Evolutionary conservation across 2,113 vertebrate genomes (phyloP).

Genomic region (Dasyprocta punctata): DNA sequence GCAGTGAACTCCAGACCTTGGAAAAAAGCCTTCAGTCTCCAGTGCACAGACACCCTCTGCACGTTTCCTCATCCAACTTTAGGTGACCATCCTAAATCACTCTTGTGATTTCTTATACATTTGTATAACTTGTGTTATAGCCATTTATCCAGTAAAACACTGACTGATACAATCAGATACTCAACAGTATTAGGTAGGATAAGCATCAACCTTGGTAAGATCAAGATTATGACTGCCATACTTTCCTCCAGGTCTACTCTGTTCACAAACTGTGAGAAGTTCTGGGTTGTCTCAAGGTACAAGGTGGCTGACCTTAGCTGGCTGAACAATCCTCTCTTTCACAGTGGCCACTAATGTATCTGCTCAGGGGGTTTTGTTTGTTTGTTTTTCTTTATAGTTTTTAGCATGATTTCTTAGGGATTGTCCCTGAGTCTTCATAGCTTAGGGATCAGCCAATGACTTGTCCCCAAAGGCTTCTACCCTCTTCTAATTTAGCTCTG

Average conservation of each 20-base stretch:
- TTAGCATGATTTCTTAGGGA: background rate
- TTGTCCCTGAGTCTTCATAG: background rate
- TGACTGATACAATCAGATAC: no score
- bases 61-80: no score
- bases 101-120: no score
- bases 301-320: background rate
- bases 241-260: background rate
- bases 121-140: no score
- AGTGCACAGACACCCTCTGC: no score
- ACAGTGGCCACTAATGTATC: background rate
- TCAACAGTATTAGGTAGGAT: background rate
- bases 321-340: background rate
- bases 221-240: background rate
- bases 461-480: no score
- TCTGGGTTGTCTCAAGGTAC: background rate
- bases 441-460: background rate
- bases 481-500: background rate
- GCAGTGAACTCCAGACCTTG: no score
- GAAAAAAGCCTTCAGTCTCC: no score
- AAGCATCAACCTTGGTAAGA: background rate
- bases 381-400: background rate
- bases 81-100: no score
- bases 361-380: background rate
- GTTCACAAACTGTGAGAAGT: background rate
- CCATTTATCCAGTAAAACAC: no score